A percentile compares a stretch with the other conserved stretches of the same genome.
These are phyloP conservation scores for Lytechinus pictus DNA, from an alignment of 35 echinoderm and acorn worm species.

Conservation along the genomic window DNA sequence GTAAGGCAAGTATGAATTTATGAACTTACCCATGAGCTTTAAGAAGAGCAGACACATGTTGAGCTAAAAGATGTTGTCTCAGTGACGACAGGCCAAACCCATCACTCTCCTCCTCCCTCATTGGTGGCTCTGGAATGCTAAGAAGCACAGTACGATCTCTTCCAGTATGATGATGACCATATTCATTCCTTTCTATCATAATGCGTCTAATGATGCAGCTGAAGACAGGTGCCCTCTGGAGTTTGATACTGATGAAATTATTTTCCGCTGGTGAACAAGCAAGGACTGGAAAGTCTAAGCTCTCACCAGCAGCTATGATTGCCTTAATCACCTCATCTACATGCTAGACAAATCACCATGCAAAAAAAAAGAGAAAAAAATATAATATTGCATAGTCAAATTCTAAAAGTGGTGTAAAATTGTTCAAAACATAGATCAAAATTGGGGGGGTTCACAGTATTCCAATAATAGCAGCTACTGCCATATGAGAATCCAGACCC, in stretches of 20 bases:
- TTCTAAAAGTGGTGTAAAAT: too few species aligned
- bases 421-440: too few species aligned
- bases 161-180: background rate
- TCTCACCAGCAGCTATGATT: background rate
- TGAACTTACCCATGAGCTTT: conserved; percentile 5
- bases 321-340: background rate
- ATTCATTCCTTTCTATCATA: background rate
- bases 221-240: background rate
- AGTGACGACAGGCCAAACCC: background rate
- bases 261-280: background rate
- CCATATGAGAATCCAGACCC: too few species aligned
- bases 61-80: background rate
- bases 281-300: background rate
- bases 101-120: background rate
- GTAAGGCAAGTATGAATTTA: background rate
- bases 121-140: background rate
- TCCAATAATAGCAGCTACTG: too few species aligned
- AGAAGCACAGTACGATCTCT: background rate
- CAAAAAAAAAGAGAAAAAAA: too few species aligned
- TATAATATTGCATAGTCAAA: too few species aligned
- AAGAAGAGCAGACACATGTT: conserved; percentile 23
- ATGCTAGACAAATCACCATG: background rate
- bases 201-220: background rate
- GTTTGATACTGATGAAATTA: conserved; percentile 5
- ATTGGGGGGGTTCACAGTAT: too few species aligned